These are phyloP conservation scores for Molossus molossus DNA, from an alignment of 2,797 vertebrate genomes.

Conservation along the genomic window DNA sequence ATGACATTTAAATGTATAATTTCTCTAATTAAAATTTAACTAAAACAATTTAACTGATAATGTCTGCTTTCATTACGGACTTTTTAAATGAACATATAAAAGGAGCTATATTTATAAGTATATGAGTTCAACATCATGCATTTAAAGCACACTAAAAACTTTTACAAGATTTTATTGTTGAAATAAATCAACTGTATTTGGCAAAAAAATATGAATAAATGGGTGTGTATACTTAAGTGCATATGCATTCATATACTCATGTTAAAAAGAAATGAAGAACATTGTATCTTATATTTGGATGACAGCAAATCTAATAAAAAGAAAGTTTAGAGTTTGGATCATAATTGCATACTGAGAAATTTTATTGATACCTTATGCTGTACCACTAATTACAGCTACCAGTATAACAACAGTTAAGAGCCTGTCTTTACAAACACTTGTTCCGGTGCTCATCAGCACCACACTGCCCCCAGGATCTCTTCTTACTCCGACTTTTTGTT, in stretches of 20 bases:
- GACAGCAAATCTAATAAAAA: neutral
- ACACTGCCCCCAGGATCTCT: neutral
- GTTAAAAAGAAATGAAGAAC: neutral
- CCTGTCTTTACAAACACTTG: neutral
- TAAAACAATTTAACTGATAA: neutral
- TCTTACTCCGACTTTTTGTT: neutral
- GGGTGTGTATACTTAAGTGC: neutral
- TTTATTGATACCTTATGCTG: neutral
- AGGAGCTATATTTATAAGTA: neutral
- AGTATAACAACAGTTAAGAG: neutral
- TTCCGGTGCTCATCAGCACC: neutral
- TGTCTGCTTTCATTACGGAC: neutral
- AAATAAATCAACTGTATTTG: neutral
- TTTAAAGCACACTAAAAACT: neutral
- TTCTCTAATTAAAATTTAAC: neutral
- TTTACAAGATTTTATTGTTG: neutral
- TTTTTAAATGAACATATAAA: constrained; percentile 4
- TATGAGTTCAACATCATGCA: neutral
- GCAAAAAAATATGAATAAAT: neutral
- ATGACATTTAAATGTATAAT: neutral
- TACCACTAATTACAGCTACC: neutral
- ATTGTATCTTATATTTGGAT: neutral
- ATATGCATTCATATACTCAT: neutral
- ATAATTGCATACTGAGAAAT: neutral
- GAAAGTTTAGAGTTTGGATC: neutral